These are phyloP conservation scores for Chloroclystis v-ata DNA, from an alignment of 2,888 invertebrate genomes.

Conservation along the genomic window DNA sequence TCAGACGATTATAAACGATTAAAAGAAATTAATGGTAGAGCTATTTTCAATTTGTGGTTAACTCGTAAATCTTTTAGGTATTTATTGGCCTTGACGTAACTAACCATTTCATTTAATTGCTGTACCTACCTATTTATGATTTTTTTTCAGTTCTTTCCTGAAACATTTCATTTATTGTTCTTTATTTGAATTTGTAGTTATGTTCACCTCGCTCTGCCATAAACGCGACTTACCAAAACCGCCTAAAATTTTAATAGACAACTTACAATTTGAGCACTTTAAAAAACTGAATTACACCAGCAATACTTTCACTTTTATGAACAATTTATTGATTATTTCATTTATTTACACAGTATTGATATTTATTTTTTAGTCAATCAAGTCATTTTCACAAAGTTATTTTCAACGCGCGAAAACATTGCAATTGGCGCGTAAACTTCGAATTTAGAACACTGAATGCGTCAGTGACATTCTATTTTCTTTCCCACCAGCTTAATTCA, in stretches of 20 bases:
- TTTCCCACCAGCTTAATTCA: constrained; percentile 43
- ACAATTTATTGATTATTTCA: neutral
- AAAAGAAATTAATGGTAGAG: neutral
- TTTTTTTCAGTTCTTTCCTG: neutral
- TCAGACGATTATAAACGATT: neutral
- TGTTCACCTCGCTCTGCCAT: constrained; percentile 22
- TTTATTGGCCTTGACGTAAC: constrained; percentile 8
- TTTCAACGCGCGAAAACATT: constrained; percentile 29
- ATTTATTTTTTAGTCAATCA: constrained; percentile 12
- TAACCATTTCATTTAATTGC: neutral
- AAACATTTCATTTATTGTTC: neutral
- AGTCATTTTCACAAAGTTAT: constrained; percentile 21
- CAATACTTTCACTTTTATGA: neutral
- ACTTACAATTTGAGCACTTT: constrained; percentile 21
- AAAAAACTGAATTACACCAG: constrained; percentile 5
- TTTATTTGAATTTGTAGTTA: neutral
- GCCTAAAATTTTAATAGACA: neutral
- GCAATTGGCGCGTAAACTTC: constrained; percentile 49
- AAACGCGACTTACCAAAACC: constrained; percentile 18
- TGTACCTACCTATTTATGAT: neutral
- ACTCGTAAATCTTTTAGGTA: constrained; percentile 11
- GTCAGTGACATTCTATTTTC: constrained; percentile 47
- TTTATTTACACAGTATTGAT: constrained; percentile 8
- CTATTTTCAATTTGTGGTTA: constrained; percentile 3
- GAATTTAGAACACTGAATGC: constrained; percentile 48